Base-by-base conservation (phyloP, 2,888 invertebrate genomes). In the Acanthosoma haemorrhoidale region DNA sequence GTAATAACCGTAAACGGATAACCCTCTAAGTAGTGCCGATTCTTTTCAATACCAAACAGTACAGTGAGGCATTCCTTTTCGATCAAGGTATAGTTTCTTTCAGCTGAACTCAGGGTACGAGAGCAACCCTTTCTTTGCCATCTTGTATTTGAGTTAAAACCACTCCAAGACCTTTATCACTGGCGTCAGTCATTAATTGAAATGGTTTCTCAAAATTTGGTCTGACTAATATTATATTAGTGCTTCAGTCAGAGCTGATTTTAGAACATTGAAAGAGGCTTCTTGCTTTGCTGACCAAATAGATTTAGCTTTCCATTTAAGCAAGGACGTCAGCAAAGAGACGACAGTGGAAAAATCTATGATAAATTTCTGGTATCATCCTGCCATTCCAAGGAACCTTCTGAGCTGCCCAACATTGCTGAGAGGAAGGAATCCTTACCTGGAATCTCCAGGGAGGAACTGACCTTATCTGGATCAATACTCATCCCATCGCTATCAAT, bases 401-500 rank as follows among this genome's bases (percentile, higher is more conserved):
- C n/a, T 36, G n/a, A 72, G 58, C 29, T 68, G 60, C 39, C 25
- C 57, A 16, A 57, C 34, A 43, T 64, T 60, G 41, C 31, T 68
- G 11, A 66, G 64, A 29, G 68, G 18, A n/a, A 64, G 58, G n/a
- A n/a, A n/a, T n/a, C n/a, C n/a, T n/a, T n/a, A n/a, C n/a, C n/a
- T n/a, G n/a, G n/a, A 21, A 57, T 72, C 6, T 16, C 13, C 4
- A 51, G 38, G n/a, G 70, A n/a, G 38, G 38, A 39, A 39, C 38
- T 39, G 67, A 25, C 38, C 38, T 70, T 66, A 1, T 66, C 43
- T 5, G 72, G 72, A 36, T 32, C 70, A 15, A 25, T 43, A 36
- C 64, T 57, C 21, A 72, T 51, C 3, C 72, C 70, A 36, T 60
- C 57, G 2, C 31, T 29, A 57, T 67, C 60, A 11, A 70, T 66